These are phyloP conservation scores for Isichthys henryi DNA, from an alignment of 2,113 vertebrate species.

Conservation along the genomic window DNA sequence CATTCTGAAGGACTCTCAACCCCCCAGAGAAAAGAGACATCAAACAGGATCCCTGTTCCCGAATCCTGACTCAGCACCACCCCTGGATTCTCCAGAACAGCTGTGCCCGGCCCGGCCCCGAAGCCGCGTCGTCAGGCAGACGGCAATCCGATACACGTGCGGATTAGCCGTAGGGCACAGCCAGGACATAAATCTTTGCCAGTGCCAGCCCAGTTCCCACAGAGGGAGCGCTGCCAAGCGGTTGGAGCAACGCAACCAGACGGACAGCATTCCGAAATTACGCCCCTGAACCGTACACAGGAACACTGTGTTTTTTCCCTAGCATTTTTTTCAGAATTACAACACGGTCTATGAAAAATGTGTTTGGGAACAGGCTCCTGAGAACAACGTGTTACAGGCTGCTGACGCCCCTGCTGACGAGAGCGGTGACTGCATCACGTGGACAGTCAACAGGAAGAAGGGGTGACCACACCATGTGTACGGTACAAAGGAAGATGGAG, in stretches of 20 bases:
- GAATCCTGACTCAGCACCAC: background rate
- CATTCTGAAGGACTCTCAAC: background rate
- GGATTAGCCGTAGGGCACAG: conserved; percentile 17
- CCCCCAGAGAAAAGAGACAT: background rate
- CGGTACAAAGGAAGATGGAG: background rate
- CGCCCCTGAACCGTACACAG: background rate
- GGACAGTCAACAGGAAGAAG: background rate
- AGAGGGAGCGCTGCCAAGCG: background rate
- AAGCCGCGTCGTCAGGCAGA: conserved; percentile 15
- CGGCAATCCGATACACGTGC: conserved; percentile 24
- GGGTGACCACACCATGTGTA: background rate
- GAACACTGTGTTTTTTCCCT: background rate
- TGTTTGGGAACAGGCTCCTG: background rate
- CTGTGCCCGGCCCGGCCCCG: background rate
- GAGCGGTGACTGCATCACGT: background rate
- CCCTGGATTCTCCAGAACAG: conserved; percentile 3
- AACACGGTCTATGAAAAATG: background rate
- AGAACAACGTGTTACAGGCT: background rate
- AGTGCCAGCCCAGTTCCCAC: conserved; percentile 5
- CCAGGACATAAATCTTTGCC: conserved; percentile 19
- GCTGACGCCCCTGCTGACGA: background rate
- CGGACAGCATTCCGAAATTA: conserved; percentile 14
- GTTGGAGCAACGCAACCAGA: background rate
- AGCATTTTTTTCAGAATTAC: background rate
- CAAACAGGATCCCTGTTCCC: background rate